A percentile compares a stretch with the other conserved stretches of the same genome.
These are phyloP conservation scores for Myopa tessellatipennis DNA, from an alignment of 2,888 invertebrate genomes.

Conservation along the genomic window DNA sequence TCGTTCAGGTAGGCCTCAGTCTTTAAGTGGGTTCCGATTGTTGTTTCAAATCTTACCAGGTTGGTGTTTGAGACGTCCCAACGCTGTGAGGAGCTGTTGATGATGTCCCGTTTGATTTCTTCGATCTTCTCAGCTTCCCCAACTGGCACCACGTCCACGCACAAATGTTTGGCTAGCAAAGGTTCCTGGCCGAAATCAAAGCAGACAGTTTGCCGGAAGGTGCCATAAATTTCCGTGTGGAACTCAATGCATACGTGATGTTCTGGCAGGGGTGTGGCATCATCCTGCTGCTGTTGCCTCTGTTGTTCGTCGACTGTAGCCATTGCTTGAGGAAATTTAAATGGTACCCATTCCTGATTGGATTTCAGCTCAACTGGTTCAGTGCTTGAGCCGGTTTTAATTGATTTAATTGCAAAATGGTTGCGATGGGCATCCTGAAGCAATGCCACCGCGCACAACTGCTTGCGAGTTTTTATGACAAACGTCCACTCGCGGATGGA, in stretches of 20 bases:
- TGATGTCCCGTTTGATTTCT: constrained; percentile 74
- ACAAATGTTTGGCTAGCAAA: constrained; percentile 75
- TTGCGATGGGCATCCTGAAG: constrained; percentile 78
- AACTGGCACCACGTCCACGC: constrained; percentile 81
- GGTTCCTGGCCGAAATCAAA: constrained; percentile 80
- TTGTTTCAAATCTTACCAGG: constrained; percentile 71
- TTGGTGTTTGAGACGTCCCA: constrained; percentile 72
- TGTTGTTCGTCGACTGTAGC: constrained; percentile 40
- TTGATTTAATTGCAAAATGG: constrained; percentile 74
- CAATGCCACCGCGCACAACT: constrained; percentile 74
- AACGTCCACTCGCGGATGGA: constrained; percentile 75
- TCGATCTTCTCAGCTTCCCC: constrained; percentile 75
- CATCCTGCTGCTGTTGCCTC: constrained; percentile 30
- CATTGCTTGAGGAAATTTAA: constrained; percentile 41
- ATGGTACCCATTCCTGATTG: constrained; percentile 71
- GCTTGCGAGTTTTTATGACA: constrained; percentile 70
- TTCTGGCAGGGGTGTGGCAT: constrained; percentile 52
- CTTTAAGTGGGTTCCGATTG: constrained; percentile 70
- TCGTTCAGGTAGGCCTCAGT: constrained; percentile 68
- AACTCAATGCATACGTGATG: constrained; percentile 73
- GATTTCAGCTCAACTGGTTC: constrained; percentile 68
- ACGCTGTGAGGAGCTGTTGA: constrained; percentile 73
- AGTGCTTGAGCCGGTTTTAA: constrained; percentile 56
- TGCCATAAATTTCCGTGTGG: constrained; percentile 78
- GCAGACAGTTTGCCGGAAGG: constrained; percentile 81